Evolutionary conservation across 2,797 vertebrate genomes (phyloP).

Genomic region (Triplophysa bombifrons): DNA sequence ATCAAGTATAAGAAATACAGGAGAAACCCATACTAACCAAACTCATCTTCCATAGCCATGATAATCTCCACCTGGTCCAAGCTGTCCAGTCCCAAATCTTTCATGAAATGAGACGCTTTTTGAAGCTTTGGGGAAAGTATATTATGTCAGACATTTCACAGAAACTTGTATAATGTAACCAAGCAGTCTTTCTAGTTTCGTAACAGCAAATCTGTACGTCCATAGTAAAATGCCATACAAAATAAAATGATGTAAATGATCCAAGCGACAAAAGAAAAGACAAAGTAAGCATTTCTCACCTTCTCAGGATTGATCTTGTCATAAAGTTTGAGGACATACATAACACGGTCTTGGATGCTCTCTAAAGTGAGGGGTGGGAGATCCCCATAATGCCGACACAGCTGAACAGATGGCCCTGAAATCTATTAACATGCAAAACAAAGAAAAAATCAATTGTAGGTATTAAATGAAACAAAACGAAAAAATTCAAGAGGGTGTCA

Average conservation of each 20-base stretch:
- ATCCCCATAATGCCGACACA: slow-evolving; percentile 80
- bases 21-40: slow-evolving; percentile 77
- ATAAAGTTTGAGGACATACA: slow-evolving; percentile 91
- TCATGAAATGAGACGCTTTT: slow-evolving; percentile 89
- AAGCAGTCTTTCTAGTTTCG: not conserved
- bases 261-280: too few species aligned
- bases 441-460: not conserved
- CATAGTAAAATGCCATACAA: not conserved
- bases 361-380: slow-evolving; percentile 84
- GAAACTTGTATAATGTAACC: not conserved
- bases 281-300: slow-evolving; percentile 64
- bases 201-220: not conserved
- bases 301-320: slow-evolving; percentile 91
- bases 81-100: slow-evolving; percentile 95
- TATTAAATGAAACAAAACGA: too few species aligned
- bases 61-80: slow-evolving; percentile 99
- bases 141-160: not conserved
- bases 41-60: slow-evolving; percentile 99
- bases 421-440: slow-evolving; percentile 7
- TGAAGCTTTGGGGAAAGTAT: slow-evolving; percentile 74
- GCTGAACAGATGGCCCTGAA: slow-evolving; percentile 31
- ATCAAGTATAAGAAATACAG: not conserved
- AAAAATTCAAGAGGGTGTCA: too few species aligned
- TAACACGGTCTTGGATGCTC: slow-evolving; percentile 81
- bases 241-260: too few species aligned